Percentiles rank a stretch among this genome's conserved stretches.
Evolutionary conservation across 2,888 invertebrate genomes (phyloP).

Genomic region (Alentia gelatinosa): DNA sequence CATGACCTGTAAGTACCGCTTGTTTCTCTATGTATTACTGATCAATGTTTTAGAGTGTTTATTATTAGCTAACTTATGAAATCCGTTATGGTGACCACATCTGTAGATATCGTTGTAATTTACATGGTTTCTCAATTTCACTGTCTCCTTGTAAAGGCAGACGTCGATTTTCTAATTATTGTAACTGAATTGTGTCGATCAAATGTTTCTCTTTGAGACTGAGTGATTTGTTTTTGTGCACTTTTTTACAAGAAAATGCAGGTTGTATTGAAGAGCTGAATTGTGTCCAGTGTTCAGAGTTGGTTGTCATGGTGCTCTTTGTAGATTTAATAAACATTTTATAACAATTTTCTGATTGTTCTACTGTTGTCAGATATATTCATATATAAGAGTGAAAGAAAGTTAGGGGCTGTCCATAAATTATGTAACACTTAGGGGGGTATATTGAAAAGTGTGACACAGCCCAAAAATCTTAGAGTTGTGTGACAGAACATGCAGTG

Average conservation of each 20-base stretch:
- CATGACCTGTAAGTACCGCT: too few species aligned
- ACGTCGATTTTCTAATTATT: neutral
- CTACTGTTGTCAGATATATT: too few species aligned
- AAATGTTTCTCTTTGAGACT: neutral
- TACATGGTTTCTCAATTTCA: neutral
- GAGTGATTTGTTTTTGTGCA: neutral
- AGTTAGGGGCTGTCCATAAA: too few species aligned
- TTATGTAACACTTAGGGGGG: too few species aligned
- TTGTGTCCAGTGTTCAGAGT: neutral
- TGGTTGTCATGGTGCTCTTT: slow-evolving; percentile 16
- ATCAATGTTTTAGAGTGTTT: neutral
- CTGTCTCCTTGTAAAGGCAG: neutral
- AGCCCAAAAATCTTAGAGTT: too few species aligned
- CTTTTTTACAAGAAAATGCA: neutral
- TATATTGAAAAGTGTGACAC: too few species aligned
- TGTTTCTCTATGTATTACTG: neutral
- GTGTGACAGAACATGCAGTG: too few species aligned
- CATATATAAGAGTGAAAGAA: too few species aligned
- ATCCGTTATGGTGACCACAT: neutral
- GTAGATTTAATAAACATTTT: neutral
- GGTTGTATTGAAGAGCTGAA: neutral
- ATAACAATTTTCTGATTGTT: too few species aligned
- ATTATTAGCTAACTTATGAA: neutral
- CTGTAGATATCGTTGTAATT: neutral
- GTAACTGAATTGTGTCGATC: neutral